Evolutionary conservation across 2,888 invertebrate species (phyloP).

Genomic region (Dasysyrphus tricinctus): DNA sequence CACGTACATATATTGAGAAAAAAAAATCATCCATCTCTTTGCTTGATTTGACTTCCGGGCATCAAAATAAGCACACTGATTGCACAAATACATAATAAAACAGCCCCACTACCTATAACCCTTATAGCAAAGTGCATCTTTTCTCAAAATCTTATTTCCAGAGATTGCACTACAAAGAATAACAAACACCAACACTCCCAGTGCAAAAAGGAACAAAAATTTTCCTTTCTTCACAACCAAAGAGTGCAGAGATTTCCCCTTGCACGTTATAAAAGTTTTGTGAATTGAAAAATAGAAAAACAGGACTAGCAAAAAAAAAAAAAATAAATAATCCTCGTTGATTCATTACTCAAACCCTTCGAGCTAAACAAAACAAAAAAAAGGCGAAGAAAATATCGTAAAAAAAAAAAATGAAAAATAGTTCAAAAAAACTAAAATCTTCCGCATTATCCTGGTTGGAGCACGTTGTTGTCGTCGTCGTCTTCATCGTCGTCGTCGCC

Average conservation of each 20-base stretch:
- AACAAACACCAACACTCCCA: slow-evolving; percentile 22
- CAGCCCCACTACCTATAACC: slow-evolving; percentile 21
- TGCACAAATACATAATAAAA: slow-evolving; percentile 44
- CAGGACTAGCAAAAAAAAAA: neutral
- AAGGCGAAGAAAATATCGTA: neutral
- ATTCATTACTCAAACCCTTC: slow-evolving; percentile 52
- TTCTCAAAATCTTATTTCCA: slow-evolving; percentile 15
- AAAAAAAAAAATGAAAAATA: neutral
- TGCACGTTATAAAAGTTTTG: slow-evolving; percentile 4
- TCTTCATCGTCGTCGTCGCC: neutral
- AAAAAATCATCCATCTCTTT: slow-evolving; percentile 8
- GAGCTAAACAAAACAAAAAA: slow-evolving; percentile 1
- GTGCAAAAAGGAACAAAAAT: neutral
- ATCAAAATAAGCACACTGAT: slow-evolving; percentile 47
- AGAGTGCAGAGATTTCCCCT: neutral
- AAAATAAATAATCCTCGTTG: slow-evolving; percentile 32
- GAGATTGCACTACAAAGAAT: slow-evolving; percentile 33
- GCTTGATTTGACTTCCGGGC: slow-evolving; percentile 43
- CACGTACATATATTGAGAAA: neutral
- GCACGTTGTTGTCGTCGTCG: neutral
- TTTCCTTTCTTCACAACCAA: slow-evolving; percentile 14
- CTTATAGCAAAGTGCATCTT: slow-evolving; percentile 9
- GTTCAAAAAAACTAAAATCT: slow-evolving; percentile 19
- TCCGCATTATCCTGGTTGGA: slow-evolving; percentile 31
- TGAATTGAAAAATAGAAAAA: slow-evolving; percentile 27